Percentiles rank a stretch among this genome's conserved stretches.
Conservation (phyloP, 2,113 vertebrate genomes). For the Cololabis saira region DNA sequence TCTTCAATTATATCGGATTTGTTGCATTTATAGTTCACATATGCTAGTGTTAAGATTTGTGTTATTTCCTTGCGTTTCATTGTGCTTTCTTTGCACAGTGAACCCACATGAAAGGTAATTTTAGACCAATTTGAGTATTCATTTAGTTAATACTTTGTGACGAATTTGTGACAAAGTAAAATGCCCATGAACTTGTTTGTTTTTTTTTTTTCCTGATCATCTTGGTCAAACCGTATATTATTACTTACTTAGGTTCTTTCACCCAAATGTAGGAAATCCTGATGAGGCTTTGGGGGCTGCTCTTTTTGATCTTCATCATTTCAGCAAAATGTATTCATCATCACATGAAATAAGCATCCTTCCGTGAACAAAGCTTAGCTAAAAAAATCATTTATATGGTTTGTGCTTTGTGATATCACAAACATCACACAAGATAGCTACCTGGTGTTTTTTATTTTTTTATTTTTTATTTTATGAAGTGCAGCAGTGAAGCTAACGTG, state of each 20-base stretch:
- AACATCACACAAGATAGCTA: neutral
- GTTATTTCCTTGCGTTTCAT: no score
- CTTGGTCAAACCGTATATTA: slow-evolving; percentile 1
- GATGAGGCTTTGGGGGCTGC: slow-evolving; percentile 50
- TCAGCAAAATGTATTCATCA: slow-evolving; percentile 49
- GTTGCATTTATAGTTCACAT: no score
- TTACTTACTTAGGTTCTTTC: slow-evolving; percentile 25
- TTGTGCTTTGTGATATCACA: no score
- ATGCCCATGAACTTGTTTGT: no score
- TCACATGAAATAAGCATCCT: slow-evolving; percentile 49
- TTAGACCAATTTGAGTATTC: no score
- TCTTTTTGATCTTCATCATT: slow-evolving; percentile 56
- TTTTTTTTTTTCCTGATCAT: slow-evolving; percentile 2
- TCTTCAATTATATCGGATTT: no score
- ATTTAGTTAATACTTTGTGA: no score
- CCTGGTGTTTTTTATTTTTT: slow-evolving; percentile 4
- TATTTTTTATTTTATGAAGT: slow-evolving; percentile 1
- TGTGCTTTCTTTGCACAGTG: no score
- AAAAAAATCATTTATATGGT: slow-evolving; percentile 47
- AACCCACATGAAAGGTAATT: no score
- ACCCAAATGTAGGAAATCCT: slow-evolving; percentile 43
- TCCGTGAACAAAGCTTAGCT: slow-evolving; percentile 48
- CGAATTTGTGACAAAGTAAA: no score
- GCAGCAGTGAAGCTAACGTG: slow-evolving; percentile 25
- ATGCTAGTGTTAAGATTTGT: no score